phyloP scores from a whole-genome alignment of 2,888 invertebrate genomes.

The Dichetophora obliterata region DNA sequence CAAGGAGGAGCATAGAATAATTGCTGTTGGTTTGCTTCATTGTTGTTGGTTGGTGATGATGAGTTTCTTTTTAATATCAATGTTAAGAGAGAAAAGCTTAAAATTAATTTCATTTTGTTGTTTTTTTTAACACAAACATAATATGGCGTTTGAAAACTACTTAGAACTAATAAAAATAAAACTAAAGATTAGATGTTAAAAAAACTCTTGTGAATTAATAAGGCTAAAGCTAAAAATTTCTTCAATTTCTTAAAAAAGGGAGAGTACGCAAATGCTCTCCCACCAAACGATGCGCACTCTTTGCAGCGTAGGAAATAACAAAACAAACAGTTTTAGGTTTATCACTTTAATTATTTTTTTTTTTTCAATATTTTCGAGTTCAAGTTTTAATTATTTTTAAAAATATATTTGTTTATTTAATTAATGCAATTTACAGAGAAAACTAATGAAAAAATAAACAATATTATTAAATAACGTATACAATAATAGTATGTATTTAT shows the following conservation, averaged over 20 bases:
- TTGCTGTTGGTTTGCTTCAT: conserved; percentile 4
- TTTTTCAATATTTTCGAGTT: background rate
- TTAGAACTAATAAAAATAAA: background rate
- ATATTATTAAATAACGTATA: background rate
- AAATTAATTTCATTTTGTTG: too few species aligned
- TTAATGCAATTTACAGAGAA: background rate
- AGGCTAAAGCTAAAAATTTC: too few species aligned
- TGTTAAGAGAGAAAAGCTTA: background rate
- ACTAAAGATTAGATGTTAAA: too few species aligned
- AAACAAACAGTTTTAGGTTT: too few species aligned
- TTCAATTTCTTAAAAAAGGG: too few species aligned
- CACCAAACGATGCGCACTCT: too few species aligned
- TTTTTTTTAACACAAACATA: too few species aligned
- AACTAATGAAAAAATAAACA: background rate
- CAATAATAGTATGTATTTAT: too few species aligned
- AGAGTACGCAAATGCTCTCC: too few species aligned
- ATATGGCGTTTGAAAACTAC: background rate
- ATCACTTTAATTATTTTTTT: background rate
- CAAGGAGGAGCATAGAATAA: background rate
- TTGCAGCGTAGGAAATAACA: too few species aligned
- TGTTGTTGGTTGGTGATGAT: conserved; percentile 9
- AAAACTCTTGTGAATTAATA: too few species aligned
- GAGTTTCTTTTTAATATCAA: background rate
- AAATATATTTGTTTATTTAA: background rate
- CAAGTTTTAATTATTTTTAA: background rate